These are phyloP conservation scores for Ceraclea dissimilis DNA, from an alignment of 2,888 invertebrate genomes.

Conservation along the genomic window DNA sequence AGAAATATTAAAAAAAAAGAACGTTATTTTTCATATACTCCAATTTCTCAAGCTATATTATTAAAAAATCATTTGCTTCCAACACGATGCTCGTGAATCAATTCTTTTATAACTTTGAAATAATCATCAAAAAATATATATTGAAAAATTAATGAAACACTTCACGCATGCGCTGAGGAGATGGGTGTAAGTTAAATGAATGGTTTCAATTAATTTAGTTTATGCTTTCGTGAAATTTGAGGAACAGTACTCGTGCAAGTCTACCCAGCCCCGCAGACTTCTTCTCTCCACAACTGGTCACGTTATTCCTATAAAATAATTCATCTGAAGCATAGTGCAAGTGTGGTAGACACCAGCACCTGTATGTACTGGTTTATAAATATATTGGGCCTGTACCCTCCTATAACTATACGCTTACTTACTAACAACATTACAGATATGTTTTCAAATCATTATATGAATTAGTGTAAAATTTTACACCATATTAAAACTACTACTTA, in stretches of 20 bases:
- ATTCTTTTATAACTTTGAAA: no score
- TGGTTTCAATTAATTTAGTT: background rate
- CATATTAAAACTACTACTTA: background rate
- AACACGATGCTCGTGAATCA: no score
- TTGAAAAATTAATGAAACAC: background rate
- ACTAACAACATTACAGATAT: no score
- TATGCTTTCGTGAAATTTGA: slow-evolving; percentile 1
- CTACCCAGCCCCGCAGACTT: background rate
- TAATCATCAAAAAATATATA: no score
- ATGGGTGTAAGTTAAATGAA: background rate
- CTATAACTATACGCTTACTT: no score
- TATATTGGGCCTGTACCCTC: no score
- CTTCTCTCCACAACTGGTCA: slow-evolving; percentile 16
- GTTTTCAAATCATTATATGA: background rate
- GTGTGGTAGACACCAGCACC: no score
- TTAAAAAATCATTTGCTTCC: no score
- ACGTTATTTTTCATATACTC: no score
- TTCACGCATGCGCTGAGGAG: background rate
- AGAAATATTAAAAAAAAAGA: no score
- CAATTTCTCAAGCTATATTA: no score
- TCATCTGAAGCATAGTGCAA: background rate
- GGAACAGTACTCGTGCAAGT: background rate
- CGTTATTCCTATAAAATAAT: slow-evolving; percentile 17
- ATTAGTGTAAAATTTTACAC: background rate
- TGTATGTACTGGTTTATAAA: no score